Evolutionary conservation across 1,140 invertebrate species (phyloP), one percentile per base, ranked within the genome.

Genomic region (Geopemphigus sp.): DNA sequence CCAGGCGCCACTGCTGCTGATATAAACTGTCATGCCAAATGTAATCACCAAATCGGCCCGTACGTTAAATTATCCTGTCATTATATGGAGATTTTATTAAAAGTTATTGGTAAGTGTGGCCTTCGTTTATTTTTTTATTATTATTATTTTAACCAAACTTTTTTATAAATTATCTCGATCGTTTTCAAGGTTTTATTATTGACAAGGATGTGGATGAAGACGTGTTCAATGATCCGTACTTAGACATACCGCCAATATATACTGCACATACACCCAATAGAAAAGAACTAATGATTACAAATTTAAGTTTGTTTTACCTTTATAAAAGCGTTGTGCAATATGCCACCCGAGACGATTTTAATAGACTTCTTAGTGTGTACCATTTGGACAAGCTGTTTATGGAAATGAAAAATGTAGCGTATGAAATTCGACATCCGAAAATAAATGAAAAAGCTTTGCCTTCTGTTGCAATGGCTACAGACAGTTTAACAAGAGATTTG

Each of bases 371-470:
- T 29, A 76, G 19, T 12, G 73, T 76, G 17, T 76, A 47, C 15
- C 73, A 76, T 61, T 76, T 76, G 11, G 73, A 76, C 47, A 76
- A 76, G 47, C 26, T 76, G 61, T 59, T 76, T 19, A 76, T 59
- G 56, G 22, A 76, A 61, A 12, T 76, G 14, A 76, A 76, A 61
- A 76, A 76, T 24, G 22, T 24, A 47, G 61, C n/a, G 17, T 19
- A 45, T 61, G 3, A 59, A 3, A 17, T 19, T 47, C 8, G 26
- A 61, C 12, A 61, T 76, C 73, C 54, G 6, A 61, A 12, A 1
- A 19, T 12, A 61, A 26, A 5, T 50, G 56, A 59, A 12, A 19
- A 32, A 47, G 56, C 57, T 61, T 22, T 76, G 45, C 73, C 73
- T 61, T 76, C 73, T 11, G 73, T 76, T 76, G 73, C 73, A 19